A percentile compares a stretch with the other conserved stretches of the same genome.
These are phyloP conservation scores for Serranus cabrilla DNA, from an alignment of 2,797 vertebrate species.

Conservation along the genomic window DNA sequence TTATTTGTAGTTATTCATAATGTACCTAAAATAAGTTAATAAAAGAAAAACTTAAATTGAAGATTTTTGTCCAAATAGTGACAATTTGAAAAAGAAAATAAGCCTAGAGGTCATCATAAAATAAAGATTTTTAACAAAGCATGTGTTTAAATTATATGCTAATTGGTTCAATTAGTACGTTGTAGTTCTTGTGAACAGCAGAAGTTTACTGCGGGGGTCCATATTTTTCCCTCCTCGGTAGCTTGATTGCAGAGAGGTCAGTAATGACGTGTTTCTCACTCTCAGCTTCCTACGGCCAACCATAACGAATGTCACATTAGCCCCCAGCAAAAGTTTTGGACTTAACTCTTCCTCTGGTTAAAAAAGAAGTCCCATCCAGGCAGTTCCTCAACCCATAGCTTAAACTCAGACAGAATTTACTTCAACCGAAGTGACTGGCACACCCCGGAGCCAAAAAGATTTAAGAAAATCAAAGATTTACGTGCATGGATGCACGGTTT, in stretches of 20 bases:
- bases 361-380: slow-evolving; percentile 40
- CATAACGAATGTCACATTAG: slow-evolving; percentile 43
- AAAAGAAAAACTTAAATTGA: background rate
- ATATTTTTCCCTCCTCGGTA: slow-evolving; percentile 4
- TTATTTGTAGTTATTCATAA: background rate
- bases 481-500: slow-evolving; percentile 54
- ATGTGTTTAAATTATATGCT: background rate
- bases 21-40: background rate
- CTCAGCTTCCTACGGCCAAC: slow-evolving; percentile 42
- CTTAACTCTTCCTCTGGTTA: slow-evolving; percentile 35
- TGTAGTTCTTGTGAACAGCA: slow-evolving; percentile 1
- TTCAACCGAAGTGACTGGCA: slow-evolving; percentile 42
- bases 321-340: slow-evolving; percentile 42
- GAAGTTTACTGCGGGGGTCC: slow-evolving; percentile 13
- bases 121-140: background rate
- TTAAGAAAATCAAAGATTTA: slow-evolving; percentile 52
- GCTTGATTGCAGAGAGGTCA: slow-evolving; percentile 20
- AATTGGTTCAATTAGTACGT: slow-evolving; percentile 24
- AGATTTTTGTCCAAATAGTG: too few relatives aligned
- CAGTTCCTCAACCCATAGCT: slow-evolving; percentile 26
- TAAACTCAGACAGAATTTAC: slow-evolving; percentile 26
- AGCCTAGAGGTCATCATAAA: too few relatives aligned
- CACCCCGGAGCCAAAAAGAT: slow-evolving; percentile 37
- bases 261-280: slow-evolving; percentile 63
- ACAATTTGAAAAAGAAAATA: too few relatives aligned